Evolutionary conservation across 2,113 vertebrate species (phyloP).

Genomic region (Isurus oxyrinchus): DNA sequence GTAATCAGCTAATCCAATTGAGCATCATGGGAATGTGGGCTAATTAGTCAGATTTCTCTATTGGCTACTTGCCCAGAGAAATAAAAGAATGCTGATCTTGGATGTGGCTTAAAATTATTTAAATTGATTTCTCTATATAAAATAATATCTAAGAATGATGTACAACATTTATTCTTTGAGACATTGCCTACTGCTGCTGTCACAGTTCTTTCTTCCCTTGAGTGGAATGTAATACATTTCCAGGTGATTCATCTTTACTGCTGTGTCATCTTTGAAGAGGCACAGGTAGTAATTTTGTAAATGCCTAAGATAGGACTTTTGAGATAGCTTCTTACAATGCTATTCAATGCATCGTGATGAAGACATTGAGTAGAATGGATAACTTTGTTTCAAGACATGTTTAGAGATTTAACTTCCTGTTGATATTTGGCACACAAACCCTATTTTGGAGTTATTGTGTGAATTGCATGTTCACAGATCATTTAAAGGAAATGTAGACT

Average conservation of each 20-base stretch:
- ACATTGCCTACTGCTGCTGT: neutral
- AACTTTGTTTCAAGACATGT: neutral
- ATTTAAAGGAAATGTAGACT: neutral
- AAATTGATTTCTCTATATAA: neutral
- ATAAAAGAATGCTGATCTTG: neutral
- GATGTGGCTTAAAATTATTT: neutral
- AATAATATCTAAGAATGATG: neutral
- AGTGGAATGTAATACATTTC: neutral
- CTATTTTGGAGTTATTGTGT: neutral
- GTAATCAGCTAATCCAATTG: neutral
- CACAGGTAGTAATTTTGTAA: neutral
- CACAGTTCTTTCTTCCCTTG: neutral
- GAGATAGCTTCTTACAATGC: neutral
- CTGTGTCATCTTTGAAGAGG: neutral
- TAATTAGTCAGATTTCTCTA: neutral
- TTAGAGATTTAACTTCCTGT: neutral
- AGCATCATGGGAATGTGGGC: neutral
- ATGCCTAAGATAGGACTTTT: neutral
- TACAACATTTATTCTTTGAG: neutral
- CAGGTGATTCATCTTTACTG: neutral
- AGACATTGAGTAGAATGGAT: neutral
- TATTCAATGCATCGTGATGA: neutral
- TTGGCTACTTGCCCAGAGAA: neutral
- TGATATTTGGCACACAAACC: neutral
- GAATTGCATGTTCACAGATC: neutral